Conservation (phyloP, 1,140 invertebrate genomes). For the Amyelois transitella region DNA sequence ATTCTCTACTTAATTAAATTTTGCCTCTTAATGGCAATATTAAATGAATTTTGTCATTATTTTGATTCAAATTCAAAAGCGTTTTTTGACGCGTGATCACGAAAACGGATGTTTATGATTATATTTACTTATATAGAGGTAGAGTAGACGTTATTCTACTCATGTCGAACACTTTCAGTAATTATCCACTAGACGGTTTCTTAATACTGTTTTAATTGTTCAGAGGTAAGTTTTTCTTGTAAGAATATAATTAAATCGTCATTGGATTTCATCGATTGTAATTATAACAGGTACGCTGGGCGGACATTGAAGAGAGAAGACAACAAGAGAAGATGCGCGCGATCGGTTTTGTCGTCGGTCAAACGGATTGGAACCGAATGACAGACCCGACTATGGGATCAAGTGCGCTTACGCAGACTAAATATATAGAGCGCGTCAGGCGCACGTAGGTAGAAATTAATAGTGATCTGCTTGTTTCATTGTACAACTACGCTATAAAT, state of each 20-base stretch:
- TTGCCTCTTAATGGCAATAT: no score
- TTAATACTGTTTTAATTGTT: background rate
- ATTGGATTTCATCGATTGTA: constrained; percentile 52
- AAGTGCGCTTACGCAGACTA: constrained; percentile 92
- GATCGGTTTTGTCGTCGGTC: constrained; percentile 95
- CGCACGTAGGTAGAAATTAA: constrained; percentile 35
- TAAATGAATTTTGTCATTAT: no score
- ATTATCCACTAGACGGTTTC: background rate
- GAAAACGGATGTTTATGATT: no score
- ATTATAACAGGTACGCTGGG: constrained; percentile 91
- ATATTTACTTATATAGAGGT: background rate
- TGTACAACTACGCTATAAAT: background rate
- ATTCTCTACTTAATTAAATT: no score
- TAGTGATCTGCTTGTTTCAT: background rate
- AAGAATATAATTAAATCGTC: constrained; percentile 8
- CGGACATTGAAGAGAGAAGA: constrained; percentile 95
- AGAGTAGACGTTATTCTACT: background rate
- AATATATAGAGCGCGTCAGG: constrained; percentile 86
- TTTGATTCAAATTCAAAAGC: no score
- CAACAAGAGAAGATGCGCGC: constrained; percentile 92
- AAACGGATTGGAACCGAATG: constrained; percentile 95
- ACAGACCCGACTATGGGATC: constrained; percentile 93
- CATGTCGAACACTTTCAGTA: background rate
- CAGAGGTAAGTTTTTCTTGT: constrained; percentile 34
- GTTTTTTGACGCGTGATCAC: no score